Evolutionary conservation across 2,797 vertebrate species (phyloP), one percentile per base, ranked within the genome.

Genomic region (Rachycentron canadum): DNA sequence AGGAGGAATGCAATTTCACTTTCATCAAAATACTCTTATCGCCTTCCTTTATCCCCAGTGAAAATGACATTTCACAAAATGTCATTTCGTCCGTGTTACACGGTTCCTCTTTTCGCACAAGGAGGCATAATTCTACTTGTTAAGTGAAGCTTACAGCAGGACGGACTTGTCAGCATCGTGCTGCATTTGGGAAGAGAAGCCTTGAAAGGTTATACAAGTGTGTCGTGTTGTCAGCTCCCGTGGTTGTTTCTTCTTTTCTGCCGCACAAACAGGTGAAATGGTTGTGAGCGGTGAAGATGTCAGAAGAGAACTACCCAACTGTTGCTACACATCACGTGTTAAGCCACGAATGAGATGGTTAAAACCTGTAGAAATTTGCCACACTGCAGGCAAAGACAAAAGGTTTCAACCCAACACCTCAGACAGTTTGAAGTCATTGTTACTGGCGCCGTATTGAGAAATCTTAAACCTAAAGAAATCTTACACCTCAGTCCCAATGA

Each of bases 11-110:
- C 83, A 87, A 81, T 89, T 88, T 85, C 73, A 50, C 88, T 87
- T 83, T 90, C 88, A 93, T 92, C 83, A 86, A 87, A 91, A 90
- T 83, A 76, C 84, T 79, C 79, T 67, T 57, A 40, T 78, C 66
- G 55, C 58, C 73, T 75, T 45, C 30, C 73, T 87, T 90, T 81
- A 89, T 92, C 73, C 78, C 66, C 59, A 41, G 80, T 67, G 73
- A 90, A 91, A 92, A 90, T 91, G 89, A 89, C 89, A 90, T 92
- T 92, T 91, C 59, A 10, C 76, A 76, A 90, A 92, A 92, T 91
- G 92, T 89, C 86, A 90, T 83, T 85, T 82, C 17, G 52, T 59
- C 80, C 50, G 7, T 50, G 78, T 86, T 73, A 78, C 77, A 76
- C 11, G 25, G 52, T 32, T 83, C 75, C 36, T 78, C 76, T 78